Base-by-base conservation (phyloP, 2,113 vertebrate species). In the Fulica atra region DNA sequence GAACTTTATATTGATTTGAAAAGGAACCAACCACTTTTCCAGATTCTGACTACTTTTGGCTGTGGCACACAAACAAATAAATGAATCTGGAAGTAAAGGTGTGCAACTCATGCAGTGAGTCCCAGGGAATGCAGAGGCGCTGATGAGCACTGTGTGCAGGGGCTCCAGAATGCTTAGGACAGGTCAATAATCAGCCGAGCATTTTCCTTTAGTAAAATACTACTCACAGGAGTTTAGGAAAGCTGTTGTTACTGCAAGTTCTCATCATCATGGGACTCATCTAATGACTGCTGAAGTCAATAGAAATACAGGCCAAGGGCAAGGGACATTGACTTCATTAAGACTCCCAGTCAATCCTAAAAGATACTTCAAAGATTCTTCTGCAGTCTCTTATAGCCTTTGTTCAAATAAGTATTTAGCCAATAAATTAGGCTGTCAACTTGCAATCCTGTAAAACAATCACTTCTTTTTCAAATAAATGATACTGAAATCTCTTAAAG, bases 311-410 rank as follows among this genome's bases (percentile, higher is more conserved):
- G 54, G 60, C 80, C 80, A 50, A 81, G 94, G 80, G 38, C 82
- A 90, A 40, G 64, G 17, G 23, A 86, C 1, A 5, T 16, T 9
- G 54, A 33, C 86, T 96, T 96, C 95, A 92, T 97, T 96, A 95
- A 97, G 76, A 91, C 76, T 89, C 90, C 64, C 56, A 38, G 69
- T 42, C 90, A 95, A 89, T 92, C 88, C 80, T 54, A 77, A 93
- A 95, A 92, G 59, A 78, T 89, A 65, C 84, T 92, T 91, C 86
- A 65, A 74, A 94, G 96, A 84, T 96, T 92, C 82, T 36, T 14
- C 80, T 82, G 59, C 82, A 84, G 74, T 88, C 81, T 79, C 87
- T 38, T 74, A 93, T 36, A 92, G 82, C 65, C 85, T 92, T 96
- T 85, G 59, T 91, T 95, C 94, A 95, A 94, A 57, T 18, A 84